These are phyloP conservation scores for Nylanderia fulva DNA, from an alignment of 1,140 invertebrate genomes.

Conservation along the genomic window DNA sequence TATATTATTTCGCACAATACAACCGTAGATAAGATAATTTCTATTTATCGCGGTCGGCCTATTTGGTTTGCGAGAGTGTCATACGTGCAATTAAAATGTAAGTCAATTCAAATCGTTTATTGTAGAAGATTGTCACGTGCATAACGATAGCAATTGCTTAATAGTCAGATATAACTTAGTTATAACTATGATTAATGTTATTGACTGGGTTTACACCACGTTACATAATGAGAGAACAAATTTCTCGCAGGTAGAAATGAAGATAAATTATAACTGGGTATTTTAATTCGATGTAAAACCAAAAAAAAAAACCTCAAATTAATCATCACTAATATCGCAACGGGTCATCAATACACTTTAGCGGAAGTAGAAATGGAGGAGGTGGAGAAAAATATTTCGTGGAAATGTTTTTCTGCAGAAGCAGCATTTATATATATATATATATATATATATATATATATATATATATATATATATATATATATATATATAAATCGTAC, in stretches of 20 bases:
- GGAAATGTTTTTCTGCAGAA: not conserved
- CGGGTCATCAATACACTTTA: not conserved
- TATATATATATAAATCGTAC: not conserved
- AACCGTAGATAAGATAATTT: not conserved
- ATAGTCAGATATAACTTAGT: not conserved
- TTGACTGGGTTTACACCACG: no score
- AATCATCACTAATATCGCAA: not conserved
- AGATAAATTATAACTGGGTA: not conserved
- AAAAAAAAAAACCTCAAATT: not conserved
- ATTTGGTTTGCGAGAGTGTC: not conserved
- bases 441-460: no score
- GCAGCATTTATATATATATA: not conserved
- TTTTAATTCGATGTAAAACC: not conserved
- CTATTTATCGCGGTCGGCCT: not conserved
- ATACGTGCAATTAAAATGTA: not conserved
- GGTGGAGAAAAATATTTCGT: not conserved
- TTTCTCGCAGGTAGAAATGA: not conserved
- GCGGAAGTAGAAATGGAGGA: not conserved
- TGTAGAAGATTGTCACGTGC: not conserved
- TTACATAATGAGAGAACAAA: not conserved
- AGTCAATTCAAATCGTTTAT: not conserved
- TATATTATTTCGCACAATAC: not conserved
- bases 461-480: no score
- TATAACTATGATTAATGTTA: no score
- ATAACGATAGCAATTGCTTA: not conserved